Percentiles rank a stretch among this genome's conserved stretches.
Evolutionary conservation across 2,113 vertebrate species (phyloP).

Genomic region (Empidonax traillii): DNA sequence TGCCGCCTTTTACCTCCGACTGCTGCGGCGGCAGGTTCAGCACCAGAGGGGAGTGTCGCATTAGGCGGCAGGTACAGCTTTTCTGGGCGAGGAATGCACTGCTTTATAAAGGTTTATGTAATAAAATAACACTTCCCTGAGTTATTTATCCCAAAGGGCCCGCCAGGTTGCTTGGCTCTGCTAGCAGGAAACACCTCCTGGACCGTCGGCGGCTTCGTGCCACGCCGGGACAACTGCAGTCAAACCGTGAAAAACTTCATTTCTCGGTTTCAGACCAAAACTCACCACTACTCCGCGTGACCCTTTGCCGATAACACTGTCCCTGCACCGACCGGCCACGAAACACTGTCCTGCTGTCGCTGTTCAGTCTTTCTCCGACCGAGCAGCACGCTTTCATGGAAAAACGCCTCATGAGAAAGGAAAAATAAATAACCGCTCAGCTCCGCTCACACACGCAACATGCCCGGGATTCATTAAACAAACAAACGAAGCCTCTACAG

Average conservation of each 20-base stretch:
- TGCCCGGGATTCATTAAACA: not conserved
- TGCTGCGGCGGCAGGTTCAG: not conserved
- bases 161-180: not conserved
- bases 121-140: not conserved
- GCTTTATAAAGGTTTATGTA: not conserved
- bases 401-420: not conserved
- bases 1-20: no score
- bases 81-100: not conserved
- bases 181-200: not conserved
- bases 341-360: not conserved
- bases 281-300: not conserved
- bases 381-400: rapidly evolving
- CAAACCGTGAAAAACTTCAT: not conserved
- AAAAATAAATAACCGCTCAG: rapidly evolving
- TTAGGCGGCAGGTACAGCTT: not conserved
- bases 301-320: not conserved
- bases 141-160: not conserved
- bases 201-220: not conserved
- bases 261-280: not conserved
- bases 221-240: not conserved
- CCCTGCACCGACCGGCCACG: not conserved
- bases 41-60: not conserved
- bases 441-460: not conserved
- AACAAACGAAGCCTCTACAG: not conserved
- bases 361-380: not conserved